These are phyloP conservation scores for Cantharis rufa DNA, from an alignment of 2,888 invertebrate species.

Conservation along the genomic window DNA sequence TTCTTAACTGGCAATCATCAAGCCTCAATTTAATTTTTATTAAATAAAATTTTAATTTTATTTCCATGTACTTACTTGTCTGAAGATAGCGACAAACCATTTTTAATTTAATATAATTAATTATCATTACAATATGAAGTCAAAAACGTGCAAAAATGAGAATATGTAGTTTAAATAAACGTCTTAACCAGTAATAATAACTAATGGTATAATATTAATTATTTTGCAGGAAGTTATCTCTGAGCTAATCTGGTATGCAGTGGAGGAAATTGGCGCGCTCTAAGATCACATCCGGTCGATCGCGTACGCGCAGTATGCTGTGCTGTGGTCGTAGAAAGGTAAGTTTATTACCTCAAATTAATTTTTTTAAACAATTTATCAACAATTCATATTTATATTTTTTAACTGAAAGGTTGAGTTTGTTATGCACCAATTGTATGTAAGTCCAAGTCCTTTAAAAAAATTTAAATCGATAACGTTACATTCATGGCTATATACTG, in stretches of 20 bases:
- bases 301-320: constrained; percentile 86
- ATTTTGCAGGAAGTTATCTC: constrained; percentile 61
- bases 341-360: constrained; percentile 49
- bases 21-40: too few species aligned
- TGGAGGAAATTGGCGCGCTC: constrained; percentile 82
- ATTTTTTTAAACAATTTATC: background rate
- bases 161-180: background rate
- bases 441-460: background rate
- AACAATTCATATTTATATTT: background rate
- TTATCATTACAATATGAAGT: background rate
- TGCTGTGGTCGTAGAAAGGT: constrained; percentile 96
- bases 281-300: constrained; percentile 65
- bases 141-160: background rate
- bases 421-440: background rate
- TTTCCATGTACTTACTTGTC: too few species aligned
- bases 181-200: background rate
- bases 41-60: too few species aligned
- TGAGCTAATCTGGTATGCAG: constrained; percentile 75
- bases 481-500: constrained; percentile 15
- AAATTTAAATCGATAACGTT: background rate
- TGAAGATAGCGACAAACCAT: too few species aligned
- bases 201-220: constrained; percentile 3
- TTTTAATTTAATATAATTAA: too few species aligned
- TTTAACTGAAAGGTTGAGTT: background rate
- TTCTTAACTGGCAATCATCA: too few species aligned